Conservation (phyloP, 2,113 vertebrate genomes). For the Speoplatyrhinus poulsoni region DNA sequence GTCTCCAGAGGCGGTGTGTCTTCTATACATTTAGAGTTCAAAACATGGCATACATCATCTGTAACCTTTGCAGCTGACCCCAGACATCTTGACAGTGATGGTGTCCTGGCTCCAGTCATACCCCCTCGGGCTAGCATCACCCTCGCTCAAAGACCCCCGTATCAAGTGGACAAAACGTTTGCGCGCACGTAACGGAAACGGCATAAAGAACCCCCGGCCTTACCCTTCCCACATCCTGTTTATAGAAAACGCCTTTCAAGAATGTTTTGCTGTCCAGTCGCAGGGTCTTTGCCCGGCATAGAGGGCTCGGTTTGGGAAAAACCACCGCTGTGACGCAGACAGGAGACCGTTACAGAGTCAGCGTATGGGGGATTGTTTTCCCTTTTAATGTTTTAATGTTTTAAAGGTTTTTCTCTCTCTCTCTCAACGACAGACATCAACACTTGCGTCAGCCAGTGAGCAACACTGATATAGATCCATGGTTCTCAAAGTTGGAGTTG, state of each 20-base stretch:
- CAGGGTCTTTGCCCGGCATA: not conserved
- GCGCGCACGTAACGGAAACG: constrained; percentile 18
- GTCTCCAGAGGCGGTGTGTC: constrained; percentile 13
- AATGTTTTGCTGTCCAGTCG: constrained; percentile 17
- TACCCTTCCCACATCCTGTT: constrained; percentile 33
- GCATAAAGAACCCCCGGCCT: constrained; percentile 3
- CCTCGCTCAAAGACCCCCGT: constrained; percentile 5
- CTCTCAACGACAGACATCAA: not conserved
- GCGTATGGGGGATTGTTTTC: too few relatives aligned
- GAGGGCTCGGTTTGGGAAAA: too few relatives aligned
- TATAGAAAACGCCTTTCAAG: constrained; percentile 6
- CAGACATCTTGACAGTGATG: constrained; percentile 27
- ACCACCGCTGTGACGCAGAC: too few relatives aligned
- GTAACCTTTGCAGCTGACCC: constrained; percentile 2
- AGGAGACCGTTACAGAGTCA: too few relatives aligned
- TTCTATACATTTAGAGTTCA: constrained; percentile 11
- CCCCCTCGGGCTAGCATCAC: not conserved
- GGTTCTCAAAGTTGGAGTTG: too few relatives aligned
- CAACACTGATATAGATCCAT: too few relatives aligned
- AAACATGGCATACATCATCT: not conserved
- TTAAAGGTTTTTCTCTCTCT: not conserved
- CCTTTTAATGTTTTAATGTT: not conserved
- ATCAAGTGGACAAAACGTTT: constrained; percentile 7
- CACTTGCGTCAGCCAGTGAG: too few relatives aligned
- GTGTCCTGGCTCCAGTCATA: constrained; percentile 9